Conservation (phyloP, 2,888 invertebrate species). For the Hydraecia micacea region DNA sequence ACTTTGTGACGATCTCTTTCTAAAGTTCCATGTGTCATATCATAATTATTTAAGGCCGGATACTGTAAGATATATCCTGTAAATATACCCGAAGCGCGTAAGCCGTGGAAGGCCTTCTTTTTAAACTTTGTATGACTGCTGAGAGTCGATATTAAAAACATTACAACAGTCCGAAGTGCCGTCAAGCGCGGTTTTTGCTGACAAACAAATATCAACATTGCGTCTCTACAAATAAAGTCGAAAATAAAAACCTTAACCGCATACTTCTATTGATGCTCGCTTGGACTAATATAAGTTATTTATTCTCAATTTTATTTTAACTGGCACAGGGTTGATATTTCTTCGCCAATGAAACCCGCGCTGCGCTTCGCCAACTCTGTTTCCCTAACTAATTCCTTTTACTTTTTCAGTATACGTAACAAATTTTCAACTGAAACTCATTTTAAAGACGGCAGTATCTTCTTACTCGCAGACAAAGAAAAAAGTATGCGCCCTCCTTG, state of each 20-base stretch:
- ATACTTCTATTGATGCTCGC: neutral
- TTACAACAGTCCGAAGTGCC: neutral
- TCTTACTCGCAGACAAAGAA: constrained; percentile 67
- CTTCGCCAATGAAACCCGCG: neutral
- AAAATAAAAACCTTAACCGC: neutral
- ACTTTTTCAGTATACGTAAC: constrained; percentile 76
- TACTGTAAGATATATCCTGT: neutral
- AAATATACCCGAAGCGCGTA: neutral
- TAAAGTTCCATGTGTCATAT: too few species aligned
- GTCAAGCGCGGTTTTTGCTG: neutral
- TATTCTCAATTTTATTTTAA: neutral
- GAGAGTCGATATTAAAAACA: neutral
- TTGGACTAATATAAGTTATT: neutral
- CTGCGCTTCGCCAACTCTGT: neutral
- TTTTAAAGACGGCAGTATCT: constrained; percentile 63
- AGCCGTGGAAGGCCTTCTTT: neutral
- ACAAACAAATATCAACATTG: neutral
- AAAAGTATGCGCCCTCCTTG: constrained; percentile 67
- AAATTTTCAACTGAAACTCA: constrained; percentile 77
- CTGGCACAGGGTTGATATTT: neutral
- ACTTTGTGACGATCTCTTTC: too few species aligned
- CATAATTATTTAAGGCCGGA: neutral
- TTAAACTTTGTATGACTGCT: neutral
- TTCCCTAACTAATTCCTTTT: neutral
- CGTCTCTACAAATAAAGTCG: neutral